These are phyloP conservation scores for Ericerus pela DNA, from an alignment of 1,140 invertebrate species.

Conservation along the genomic window DNA sequence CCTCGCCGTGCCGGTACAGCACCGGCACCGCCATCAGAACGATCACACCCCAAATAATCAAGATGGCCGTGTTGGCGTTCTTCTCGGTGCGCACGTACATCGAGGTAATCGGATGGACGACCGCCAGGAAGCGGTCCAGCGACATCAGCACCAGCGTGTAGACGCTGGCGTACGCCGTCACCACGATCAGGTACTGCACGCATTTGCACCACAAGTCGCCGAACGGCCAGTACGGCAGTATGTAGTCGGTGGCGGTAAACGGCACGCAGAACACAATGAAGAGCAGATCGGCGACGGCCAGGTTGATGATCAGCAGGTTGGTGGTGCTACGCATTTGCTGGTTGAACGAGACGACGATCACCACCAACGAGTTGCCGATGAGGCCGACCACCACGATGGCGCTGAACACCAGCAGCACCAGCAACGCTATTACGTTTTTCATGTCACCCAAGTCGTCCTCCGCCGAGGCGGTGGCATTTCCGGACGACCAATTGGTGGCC, in stretches of 20 bases:
- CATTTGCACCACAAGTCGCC: slow-evolving; percentile 81
- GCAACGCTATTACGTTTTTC: slow-evolving; percentile 45
- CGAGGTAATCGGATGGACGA: slow-evolving; percentile 82
- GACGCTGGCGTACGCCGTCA: slow-evolving; percentile 83
- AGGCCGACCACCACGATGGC: slow-evolving; percentile 74
- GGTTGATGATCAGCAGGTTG: slow-evolving; percentile 77
- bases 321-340: slow-evolving; percentile 85
- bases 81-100: slow-evolving; percentile 74
- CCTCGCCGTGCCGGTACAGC: slow-evolving; percentile 61
- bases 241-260: slow-evolving; percentile 79
- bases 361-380: slow-evolving; percentile 67
- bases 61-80: slow-evolving; percentile 66
- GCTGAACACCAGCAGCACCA: slow-evolving; percentile 76
- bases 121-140: slow-evolving; percentile 82
- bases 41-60: slow-evolving; percentile 66
- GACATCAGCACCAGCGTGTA: slow-evolving; percentile 93
- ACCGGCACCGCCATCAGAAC: slow-evolving; percentile 58
- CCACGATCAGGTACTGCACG: slow-evolving; percentile 66
- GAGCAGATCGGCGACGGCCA: slow-evolving; percentile 76
- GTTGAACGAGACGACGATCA: slow-evolving; percentile 62
- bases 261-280: slow-evolving; percentile 94
- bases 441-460: slow-evolving; percentile 24
- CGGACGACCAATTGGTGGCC: too few relatives aligned
- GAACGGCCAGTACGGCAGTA: slow-evolving; percentile 76
- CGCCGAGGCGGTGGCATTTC: too few relatives aligned